phyloP scores from a whole-genome alignment of 1,140 invertebrate species.

The Papilio glaucus region DNA sequence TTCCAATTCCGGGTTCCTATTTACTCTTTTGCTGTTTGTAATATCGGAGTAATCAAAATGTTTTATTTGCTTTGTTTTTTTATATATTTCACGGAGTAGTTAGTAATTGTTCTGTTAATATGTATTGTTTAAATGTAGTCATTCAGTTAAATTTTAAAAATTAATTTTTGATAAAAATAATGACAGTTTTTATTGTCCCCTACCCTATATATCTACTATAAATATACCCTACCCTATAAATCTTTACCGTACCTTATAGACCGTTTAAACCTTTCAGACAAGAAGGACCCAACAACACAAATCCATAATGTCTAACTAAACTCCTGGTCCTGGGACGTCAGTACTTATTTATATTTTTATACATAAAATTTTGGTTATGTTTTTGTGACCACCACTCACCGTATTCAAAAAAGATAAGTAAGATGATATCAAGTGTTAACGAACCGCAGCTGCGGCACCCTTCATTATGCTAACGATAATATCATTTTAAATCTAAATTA shows the following conservation, averaged over 20 bases:
- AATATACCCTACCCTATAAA: too few species aligned
- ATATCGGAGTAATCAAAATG: slow-evolving; percentile 29
- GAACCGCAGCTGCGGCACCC: neutral
- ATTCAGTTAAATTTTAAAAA: neutral
- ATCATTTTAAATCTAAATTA: neutral
- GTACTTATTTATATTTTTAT: neutral
- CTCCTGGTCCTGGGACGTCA: too few species aligned
- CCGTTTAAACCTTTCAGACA: too few species aligned
- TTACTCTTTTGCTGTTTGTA: slow-evolving; percentile 35
- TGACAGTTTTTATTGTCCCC: too few species aligned
- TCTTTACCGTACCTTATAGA: too few species aligned
- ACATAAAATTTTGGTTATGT: neutral
- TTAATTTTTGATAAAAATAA: neutral
- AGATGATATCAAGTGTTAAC: neutral
- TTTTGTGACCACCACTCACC: neutral
- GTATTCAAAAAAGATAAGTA: neutral
- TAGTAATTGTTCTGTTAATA: neutral
- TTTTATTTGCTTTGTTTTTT: slow-evolving; percentile 22
- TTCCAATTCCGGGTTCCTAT: slow-evolving; percentile 23
- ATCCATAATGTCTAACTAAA: too few species aligned
- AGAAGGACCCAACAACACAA: too few species aligned
- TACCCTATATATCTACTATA: too few species aligned
- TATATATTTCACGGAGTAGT: neutral
- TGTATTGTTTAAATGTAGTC: neutral
- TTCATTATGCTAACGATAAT: slow-evolving; percentile 12